A percentile compares a stretch with the other conserved stretches of the same genome.
Evolutionary conservation across 2,113 vertebrate species (phyloP).

Genomic region (Illadopsis cleaveri): DNA sequence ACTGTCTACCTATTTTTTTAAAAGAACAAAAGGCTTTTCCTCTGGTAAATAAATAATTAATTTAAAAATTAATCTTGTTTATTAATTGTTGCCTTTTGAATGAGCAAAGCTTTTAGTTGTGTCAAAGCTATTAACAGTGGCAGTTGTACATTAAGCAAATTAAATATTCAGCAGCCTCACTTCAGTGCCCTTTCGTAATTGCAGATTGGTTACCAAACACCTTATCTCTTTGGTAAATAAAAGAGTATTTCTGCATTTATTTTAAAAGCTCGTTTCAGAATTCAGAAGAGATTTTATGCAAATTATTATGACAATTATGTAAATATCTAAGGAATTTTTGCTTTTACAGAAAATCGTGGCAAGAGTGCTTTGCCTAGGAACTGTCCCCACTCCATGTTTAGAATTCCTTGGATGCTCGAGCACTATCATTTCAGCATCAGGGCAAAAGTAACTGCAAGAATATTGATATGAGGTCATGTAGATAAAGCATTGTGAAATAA

Average conservation of each 20-base stretch:
- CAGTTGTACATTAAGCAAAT: conserved; percentile 15
- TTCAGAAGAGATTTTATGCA: background rate
- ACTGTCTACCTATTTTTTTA: background rate
- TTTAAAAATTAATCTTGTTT: conserved; percentile 25
- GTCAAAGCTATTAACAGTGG: conserved; percentile 23
- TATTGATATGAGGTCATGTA: background rate
- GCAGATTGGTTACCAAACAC: background rate
- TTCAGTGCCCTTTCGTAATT: background rate
- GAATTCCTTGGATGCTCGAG: background rate
- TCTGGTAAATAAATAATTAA: background rate
- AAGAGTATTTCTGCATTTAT: background rate
- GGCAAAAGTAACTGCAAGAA: conserved; percentile 12
- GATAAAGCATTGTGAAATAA: background rate
- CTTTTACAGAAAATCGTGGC: background rate
- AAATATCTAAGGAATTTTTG: background rate
- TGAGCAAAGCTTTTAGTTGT: conserved; percentile 52
- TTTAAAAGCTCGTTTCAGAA: conserved; percentile 9
- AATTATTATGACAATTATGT: background rate
- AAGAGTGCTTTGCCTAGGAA: background rate
- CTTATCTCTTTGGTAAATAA: background rate
- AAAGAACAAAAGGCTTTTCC: background rate
- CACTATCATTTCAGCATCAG: background rate
- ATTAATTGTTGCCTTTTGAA: conserved; percentile 47
- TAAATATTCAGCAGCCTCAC: conserved; percentile 38
- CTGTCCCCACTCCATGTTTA: background rate